A percentile compares a stretch with the other conserved stretches of the same genome.
Evolutionary conservation across 2,113 vertebrate species (phyloP).

Genomic region (Himantopus leucocephalus): DNA sequence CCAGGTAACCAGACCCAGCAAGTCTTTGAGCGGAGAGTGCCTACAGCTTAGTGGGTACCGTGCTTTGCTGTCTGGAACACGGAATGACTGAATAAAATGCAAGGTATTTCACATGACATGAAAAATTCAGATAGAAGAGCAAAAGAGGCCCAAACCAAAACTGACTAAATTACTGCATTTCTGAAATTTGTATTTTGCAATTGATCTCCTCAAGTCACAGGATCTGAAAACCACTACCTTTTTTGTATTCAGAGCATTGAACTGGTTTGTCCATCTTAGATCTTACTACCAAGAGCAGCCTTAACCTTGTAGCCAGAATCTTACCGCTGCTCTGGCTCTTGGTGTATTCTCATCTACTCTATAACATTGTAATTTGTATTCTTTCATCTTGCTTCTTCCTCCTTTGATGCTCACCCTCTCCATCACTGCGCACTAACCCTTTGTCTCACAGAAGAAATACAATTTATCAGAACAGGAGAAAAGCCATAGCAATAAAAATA

Average conservation of each 20-base stretch:
- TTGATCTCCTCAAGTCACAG: neutral
- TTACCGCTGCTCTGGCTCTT: neutral
- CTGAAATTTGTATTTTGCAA: neutral
- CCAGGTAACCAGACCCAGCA: neutral
- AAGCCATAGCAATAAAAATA: neutral
- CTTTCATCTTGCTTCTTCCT: neutral
- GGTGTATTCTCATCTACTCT: neutral
- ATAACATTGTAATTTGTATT: neutral
- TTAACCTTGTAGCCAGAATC: neutral
- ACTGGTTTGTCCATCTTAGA: neutral
- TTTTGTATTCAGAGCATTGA: neutral
- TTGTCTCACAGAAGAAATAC: neutral
- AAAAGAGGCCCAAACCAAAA: neutral
- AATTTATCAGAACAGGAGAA: neutral
- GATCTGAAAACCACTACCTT: neutral
- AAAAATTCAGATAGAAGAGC: neutral
- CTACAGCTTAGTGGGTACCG: neutral
- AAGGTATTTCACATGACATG: neutral
- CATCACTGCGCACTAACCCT: neutral
- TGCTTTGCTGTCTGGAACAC: neutral
- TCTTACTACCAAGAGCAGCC: neutral
- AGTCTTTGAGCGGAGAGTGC: neutral
- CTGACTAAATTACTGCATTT: neutral
- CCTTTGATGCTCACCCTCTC: neutral
- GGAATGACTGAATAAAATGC: neutral